A percentile compares a stretch with the other conserved stretches of the same genome.
phyloP scores from a whole-genome alignment of 2,113 vertebrate species.

The Pungitius pungitius region DNA sequence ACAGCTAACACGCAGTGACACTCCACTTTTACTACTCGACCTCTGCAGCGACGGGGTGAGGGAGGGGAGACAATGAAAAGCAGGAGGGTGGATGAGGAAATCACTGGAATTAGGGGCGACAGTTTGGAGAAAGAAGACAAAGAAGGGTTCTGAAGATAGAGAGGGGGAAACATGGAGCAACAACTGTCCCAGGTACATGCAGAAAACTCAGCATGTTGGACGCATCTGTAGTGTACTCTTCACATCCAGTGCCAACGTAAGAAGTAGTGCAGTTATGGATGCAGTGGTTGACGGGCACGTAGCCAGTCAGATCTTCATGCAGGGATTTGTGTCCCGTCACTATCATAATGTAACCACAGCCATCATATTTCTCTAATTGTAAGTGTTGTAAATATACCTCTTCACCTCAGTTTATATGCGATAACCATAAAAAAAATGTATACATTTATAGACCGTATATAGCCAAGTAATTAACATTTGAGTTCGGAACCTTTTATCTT shows the following conservation, averaged over 20 bases:
- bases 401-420: background rate
- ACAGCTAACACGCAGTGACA: conserved; percentile 59
- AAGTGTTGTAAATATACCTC: background rate
- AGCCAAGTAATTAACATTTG: background rate
- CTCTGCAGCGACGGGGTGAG: conserved; percentile 23
- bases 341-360: background rate
- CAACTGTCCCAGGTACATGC: background rate
- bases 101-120: conserved; percentile 37
- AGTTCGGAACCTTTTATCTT: background rate
- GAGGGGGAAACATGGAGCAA: conserved; percentile 3
- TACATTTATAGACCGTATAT: background rate
- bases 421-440: background rate
- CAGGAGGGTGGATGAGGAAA: conserved; percentile 17
- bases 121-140: conserved; percentile 14
- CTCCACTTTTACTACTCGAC: conserved; percentile 48
- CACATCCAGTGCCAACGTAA: background rate
- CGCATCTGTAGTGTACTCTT: background rate
- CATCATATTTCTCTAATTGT: background rate
- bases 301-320: background rate
- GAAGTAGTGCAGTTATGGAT: background rate
- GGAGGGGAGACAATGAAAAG: background rate
- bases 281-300: background rate
- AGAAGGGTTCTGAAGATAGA: background rate
- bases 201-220: background rate
- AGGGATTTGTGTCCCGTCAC: background rate